Evolutionary conservation across 2,797 vertebrate genomes (phyloP).

Genomic region (Parauchenoglanis punctatus): DNA sequence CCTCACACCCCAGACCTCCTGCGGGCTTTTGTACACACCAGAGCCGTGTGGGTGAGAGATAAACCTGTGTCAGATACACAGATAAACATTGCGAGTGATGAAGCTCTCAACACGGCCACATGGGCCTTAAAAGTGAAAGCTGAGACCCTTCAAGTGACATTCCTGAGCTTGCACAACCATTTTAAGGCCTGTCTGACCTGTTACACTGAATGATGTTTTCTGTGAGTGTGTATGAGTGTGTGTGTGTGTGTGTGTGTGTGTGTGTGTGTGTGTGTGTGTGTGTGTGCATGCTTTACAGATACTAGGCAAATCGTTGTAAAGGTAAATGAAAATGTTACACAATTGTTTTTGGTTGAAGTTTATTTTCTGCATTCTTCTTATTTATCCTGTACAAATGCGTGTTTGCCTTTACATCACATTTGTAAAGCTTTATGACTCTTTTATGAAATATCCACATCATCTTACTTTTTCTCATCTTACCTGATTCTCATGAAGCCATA

Average conservation of each 20-base stretch:
- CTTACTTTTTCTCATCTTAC: not conserved
- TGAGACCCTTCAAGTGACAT: slow-evolving; percentile 18
- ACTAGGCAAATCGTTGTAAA: not conserved
- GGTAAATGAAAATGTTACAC: not conserved
- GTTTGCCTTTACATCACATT: not conserved
- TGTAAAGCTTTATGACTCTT: not conserved
- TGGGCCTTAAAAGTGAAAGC: not conserved
- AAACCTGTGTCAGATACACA: not conserved
- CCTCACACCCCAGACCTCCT: not conserved
- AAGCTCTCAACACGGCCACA: not conserved
- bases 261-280: not conserved
- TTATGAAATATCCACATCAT: not conserved
- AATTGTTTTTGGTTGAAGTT: not conserved
- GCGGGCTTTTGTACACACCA: not conserved
- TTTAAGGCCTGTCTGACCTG: slow-evolving; percentile 7
- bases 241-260: not conserved
- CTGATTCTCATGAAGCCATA: too few relatives aligned
- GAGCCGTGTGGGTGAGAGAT: not conserved
- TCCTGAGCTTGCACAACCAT: slow-evolving; percentile 6
- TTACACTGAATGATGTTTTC: not conserved
- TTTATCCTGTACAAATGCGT: too few relatives aligned
- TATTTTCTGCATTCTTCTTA: too few relatives aligned
- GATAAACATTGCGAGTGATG: not conserved
- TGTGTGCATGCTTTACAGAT: not conserved
- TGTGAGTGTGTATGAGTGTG: not conserved